Conservation (phyloP, 2,888 invertebrate species). For the Apantesis nais region DNA sequence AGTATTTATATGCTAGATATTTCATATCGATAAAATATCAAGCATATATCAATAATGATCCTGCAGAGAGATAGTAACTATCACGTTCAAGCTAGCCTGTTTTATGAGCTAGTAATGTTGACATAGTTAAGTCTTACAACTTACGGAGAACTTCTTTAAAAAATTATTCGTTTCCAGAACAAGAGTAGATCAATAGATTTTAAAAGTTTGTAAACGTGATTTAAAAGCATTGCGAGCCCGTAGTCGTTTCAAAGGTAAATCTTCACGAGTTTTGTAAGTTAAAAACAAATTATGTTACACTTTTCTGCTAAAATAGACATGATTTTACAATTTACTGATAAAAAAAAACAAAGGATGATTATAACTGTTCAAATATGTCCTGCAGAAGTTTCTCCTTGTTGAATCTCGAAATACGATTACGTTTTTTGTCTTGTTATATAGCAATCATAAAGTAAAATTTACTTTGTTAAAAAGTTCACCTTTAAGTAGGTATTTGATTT, state of each 20-base stretch:
- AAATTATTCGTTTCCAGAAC: too few relatives aligned
- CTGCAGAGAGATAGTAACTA: too few relatives aligned
- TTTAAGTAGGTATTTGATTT: slow-evolving; percentile 35
- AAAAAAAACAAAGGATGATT: background rate
- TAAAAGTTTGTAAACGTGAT: background rate
- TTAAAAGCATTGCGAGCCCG: background rate
- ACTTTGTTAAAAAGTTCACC: slow-evolving; percentile 32
- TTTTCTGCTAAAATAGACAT: background rate
- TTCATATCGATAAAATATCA: too few relatives aligned
- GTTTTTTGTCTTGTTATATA: slow-evolving; percentile 17
- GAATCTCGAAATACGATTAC: slow-evolving; percentile 14
- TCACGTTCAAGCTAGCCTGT: too few relatives aligned
- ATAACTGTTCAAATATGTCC: slow-evolving; percentile 10
- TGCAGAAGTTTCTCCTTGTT: background rate
- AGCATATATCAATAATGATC: too few relatives aligned
- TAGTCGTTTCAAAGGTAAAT: background rate
- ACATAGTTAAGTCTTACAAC: too few relatives aligned
- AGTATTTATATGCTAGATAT: too few relatives aligned
- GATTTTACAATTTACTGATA: background rate
- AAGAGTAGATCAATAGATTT: background rate
- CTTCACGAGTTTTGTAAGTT: too few relatives aligned
- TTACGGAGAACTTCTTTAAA: too few relatives aligned
- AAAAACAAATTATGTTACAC: too few relatives aligned
- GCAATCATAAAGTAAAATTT: slow-evolving; percentile 20
- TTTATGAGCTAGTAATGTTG: too few relatives aligned